A percentile compares a stretch with the other conserved stretches of the same genome.
Evolutionary conservation across 1,140 invertebrate species (phyloP).

Genomic region (Metopolophium dirhodum): DNA sequence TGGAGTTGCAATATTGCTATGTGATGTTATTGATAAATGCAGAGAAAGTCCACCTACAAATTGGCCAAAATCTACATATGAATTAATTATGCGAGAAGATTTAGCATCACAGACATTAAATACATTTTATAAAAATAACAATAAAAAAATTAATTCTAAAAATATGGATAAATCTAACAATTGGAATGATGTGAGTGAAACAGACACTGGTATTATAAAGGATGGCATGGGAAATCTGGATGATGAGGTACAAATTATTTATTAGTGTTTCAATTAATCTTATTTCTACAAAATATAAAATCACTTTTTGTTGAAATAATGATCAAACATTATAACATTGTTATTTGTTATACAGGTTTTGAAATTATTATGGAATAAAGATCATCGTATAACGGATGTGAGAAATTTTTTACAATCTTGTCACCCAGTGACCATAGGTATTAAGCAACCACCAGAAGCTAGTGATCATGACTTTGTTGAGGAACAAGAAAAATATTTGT

Average conservation of each 20-base stretch:
- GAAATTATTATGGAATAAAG: constrained; percentile 75
- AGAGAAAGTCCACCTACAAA: constrained; percentile 77
- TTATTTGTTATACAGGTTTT: constrained; percentile 66
- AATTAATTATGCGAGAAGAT: constrained; percentile 81
- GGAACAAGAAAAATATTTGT: constrained; percentile 91
- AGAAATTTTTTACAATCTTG: constrained; percentile 86
- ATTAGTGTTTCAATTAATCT: not conserved
- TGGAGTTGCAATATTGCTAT: constrained; percentile 76
- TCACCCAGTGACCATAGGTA: constrained; percentile 82
- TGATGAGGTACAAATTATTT: constrained; percentile 46
- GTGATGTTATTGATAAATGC: constrained; percentile 77
- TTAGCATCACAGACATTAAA: constrained; percentile 65
- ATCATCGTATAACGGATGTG: constrained; percentile 84
- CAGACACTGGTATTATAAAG: constrained; percentile 58
- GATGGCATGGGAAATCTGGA: constrained; percentile 61
- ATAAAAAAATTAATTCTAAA: constrained; percentile 12
- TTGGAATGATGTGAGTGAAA: constrained; percentile 52
- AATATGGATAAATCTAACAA: constrained; percentile 43
- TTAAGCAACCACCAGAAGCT: constrained; percentile 88
- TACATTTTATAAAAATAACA: not conserved
- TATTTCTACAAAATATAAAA: not conserved
- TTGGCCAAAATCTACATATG: constrained; percentile 79
- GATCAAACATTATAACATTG: not conserved
- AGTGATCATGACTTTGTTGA: constrained; percentile 97
- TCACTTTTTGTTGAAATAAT: not conserved